Evolutionary conservation across 64 coral and sea anemone genomes (phyloP).

Genomic region (Porites lutea): DNA sequence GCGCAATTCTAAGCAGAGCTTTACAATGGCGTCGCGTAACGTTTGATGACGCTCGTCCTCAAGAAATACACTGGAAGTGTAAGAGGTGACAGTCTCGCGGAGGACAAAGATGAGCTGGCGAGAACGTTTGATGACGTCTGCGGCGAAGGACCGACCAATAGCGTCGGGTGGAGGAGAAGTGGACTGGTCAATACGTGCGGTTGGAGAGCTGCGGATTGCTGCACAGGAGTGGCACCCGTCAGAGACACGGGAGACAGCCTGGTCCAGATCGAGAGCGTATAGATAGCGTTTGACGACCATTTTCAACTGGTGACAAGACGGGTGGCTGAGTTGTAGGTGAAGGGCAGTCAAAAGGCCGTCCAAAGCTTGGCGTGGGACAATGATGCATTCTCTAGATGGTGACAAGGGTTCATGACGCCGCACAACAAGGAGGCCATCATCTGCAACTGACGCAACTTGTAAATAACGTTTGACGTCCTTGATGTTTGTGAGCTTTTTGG

Average conservation of each 20-base stretch:
- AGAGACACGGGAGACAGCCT: conserved; percentile 33
- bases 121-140: conserved; percentile 58
- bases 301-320: conserved; percentile 62
- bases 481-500: too few species aligned
- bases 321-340: conserved; percentile 51
- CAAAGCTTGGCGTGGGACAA: conserved; percentile 60
- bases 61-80: conserved; percentile 24
- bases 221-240: conserved; percentile 49
- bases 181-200: neutral
- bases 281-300: conserved; percentile 56
- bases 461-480: too few species aligned
- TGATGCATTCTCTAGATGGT: conserved; percentile 35
- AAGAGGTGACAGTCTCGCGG: conserved; percentile 35
- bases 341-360: conserved; percentile 53
- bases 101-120: conserved; percentile 54
- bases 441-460: conserved; percentile 15
- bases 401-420: conserved; percentile 44
- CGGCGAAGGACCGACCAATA: conserved; percentile 56
- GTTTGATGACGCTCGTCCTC: conserved; percentile 34
- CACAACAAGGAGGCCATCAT: conserved; percentile 56
- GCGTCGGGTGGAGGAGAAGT: conserved; percentile 28
- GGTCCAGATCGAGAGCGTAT: conserved; percentile 58
- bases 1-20: conserved; percentile 1
- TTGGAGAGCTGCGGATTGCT: conserved; percentile 23
- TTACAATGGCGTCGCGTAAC: conserved; percentile 27